Base-by-base conservation (phyloP, 2,113 vertebrate species). In the Rhizomys pruinosus region DNA sequence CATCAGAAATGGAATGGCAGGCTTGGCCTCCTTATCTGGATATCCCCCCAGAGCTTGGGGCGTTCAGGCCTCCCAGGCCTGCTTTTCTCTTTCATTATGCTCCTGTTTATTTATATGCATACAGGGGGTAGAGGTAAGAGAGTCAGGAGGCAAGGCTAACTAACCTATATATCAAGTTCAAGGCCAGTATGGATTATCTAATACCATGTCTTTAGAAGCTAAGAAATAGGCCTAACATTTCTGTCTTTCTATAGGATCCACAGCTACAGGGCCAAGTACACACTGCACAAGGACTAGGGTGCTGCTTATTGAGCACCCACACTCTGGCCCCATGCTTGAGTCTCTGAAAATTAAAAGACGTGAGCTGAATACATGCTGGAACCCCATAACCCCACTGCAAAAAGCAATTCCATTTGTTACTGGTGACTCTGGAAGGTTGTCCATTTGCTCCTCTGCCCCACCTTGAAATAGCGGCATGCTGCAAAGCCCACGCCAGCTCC, bases 21-120 rank as follows among this genome's bases (percentile, higher is more conserved):
- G 17, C 87, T 76, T 73, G 84, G 90, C 89, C 86, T 95, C 80
- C 89, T 84, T 94, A 91, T 95, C 94, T 94, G 92, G 96, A 96
- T 29, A 44, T 89, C 44, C 52, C 52, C 89, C 84, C 79, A 93
- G 80, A 89, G 76, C 64, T 39, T 82, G 76, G 27, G 66, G 57
- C 47, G n/a, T 32, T 64, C 85, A 80, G 84, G 72, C 55, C 42
- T 68, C 73, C n/a, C 7, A 25, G 27, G 3, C 64, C 71, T 69
- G 37, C 55, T 0, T n/a, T 27, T 44, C 57, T 91, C n/a, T 82
- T 64, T 44, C 74, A 37, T 34, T 72, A 68, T n/a, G n/a, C 44
- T n/a, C 37, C 63, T 82, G 42, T 93, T 90, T 80, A 85, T 52
- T 34, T n/a, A 57, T 3, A 6, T 3, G 8, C 23, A 20, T 15